A percentile compares a stretch with the other conserved stretches of the same genome.
phyloP scores from a whole-genome alignment of 2,797 vertebrate species.

The Limosa lapponica region DNA sequence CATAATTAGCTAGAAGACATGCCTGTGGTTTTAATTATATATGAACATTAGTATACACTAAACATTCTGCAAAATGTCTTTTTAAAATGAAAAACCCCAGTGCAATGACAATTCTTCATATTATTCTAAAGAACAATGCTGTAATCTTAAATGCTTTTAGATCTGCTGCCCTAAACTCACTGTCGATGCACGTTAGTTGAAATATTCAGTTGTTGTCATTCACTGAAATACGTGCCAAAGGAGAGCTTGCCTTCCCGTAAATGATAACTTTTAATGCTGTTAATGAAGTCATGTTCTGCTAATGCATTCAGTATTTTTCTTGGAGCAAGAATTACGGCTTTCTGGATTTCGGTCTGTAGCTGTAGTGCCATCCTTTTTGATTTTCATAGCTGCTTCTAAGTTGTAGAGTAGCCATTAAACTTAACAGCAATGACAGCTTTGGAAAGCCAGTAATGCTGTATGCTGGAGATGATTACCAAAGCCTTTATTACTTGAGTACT shows the following conservation, averaged over 20 bases:
- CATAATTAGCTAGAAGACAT: not conserved
- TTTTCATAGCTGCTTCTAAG: constrained; percentile 24
- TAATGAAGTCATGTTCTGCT: constrained; percentile 60
- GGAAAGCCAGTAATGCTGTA: not conserved
- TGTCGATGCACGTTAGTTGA: not conserved
- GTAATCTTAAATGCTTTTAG: constrained; percentile 22
- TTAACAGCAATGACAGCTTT: constrained; percentile 2
- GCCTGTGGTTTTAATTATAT: not conserved
- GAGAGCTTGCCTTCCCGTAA: constrained; percentile 28
- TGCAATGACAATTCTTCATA: not conserved
- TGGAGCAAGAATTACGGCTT: constrained; percentile 11
- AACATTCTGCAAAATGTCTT: not conserved
- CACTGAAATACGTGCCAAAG: not conserved
- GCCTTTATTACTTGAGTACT: constrained; percentile 52
- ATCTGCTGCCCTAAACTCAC: not conserved
- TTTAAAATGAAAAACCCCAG: not conserved
- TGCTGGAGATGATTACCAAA: constrained; percentile 28
- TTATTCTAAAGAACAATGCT: not conserved
- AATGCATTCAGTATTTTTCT: constrained; percentile 58
- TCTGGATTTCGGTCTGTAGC: constrained; percentile 21
- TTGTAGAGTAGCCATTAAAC: constrained; percentile 56
- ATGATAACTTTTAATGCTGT: constrained; percentile 30
- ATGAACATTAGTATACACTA: not conserved
- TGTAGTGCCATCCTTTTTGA: constrained; percentile 17
- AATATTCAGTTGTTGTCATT: constrained; percentile 22